Evolutionary conservation across 2,113 vertebrate species (phyloP), one percentile per base, ranked within the genome.

Genomic region (Eolophus roseicapilla): DNA sequence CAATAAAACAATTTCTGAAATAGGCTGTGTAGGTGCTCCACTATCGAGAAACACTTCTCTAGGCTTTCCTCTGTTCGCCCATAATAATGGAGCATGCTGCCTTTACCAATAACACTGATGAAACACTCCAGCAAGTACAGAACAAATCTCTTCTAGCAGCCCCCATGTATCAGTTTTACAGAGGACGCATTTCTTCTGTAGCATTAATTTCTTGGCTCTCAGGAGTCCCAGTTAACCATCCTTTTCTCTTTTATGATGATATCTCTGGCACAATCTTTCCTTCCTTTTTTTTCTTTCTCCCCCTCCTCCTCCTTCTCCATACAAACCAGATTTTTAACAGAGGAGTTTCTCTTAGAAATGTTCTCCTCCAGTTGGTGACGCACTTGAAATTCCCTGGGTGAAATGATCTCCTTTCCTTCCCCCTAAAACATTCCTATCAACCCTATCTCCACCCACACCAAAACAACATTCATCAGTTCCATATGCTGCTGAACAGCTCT

Each of bases 401-500:
- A 94, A 88, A 91, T 82, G 69, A 93, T 95, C 92, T 92, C 74
- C 67, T 85, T 86, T 95, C 81, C 89, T 94, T 93, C 73, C 86
- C 87, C 76, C 92, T 95, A 75, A 94, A 95, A 92, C 91, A 79
- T 95, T 96, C 86, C 86, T 86, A 91, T 95, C 90, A 95, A 86
- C 92, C 78, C 79, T 79, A 87, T 86, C 87, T 93, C 93, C 87
- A 91, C 89, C 91, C 90, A 97, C 93, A 94, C 83, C 75, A 88
- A 93, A 96, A 94, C 93, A 97, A 95, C 91, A 95, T 95, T 96
- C 95, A 92, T 95, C 44, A 8, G 94, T 92, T 97, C 96, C 96
- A 96, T 97, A 97, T 97, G 96, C 93, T 95, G 89, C 94, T 91
- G 94, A 95, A 94, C 77, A 94, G 89, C 89, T 95, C 84, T 95